Conservation (phyloP, 2,797 vertebrate species). For the Pagetopsis macropterus region DNA sequence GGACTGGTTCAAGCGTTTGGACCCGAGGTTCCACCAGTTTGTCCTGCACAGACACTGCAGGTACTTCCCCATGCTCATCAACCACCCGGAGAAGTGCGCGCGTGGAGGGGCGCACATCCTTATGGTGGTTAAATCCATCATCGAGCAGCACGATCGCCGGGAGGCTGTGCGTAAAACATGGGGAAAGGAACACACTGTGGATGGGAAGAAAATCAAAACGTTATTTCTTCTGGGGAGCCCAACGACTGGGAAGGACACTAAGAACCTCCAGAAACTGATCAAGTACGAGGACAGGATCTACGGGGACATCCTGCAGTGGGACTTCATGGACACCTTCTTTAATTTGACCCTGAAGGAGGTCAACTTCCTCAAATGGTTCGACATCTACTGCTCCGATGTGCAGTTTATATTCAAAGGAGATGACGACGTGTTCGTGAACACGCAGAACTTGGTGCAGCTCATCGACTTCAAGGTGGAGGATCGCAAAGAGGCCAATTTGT, state of each 20-base stretch:
- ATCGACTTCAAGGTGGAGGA: constrained; percentile 77
- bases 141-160: constrained; percentile 86
- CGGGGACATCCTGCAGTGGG: constrained; percentile 89
- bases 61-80: constrained; percentile 87
- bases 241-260: constrained; percentile 79
- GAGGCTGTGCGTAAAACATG: constrained; percentile 86
- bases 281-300: constrained; percentile 85
- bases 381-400: constrained; percentile 81
- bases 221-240: constrained; percentile 86
- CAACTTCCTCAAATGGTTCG: constrained; percentile 88
- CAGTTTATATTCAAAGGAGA: constrained; percentile 89
- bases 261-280: constrained; percentile 85
- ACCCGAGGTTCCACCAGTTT: constrained; percentile 85
- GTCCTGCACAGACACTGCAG: constrained; percentile 87
- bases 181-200: constrained; percentile 76
- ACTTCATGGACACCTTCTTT: constrained; percentile 90
- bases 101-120: constrained; percentile 80
- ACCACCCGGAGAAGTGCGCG: constrained; percentile 87
- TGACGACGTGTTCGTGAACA: constrained; percentile 90
- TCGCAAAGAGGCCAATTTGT: constrained; percentile 70
- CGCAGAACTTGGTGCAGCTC: constrained; percentile 84
- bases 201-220: constrained; percentile 79
- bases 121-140: constrained; percentile 87
- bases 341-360: constrained; percentile 89
- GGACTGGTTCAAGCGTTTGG: constrained; percentile 82